These are phyloP conservation scores for Tuta absoluta DNA, from an alignment of 2,888 invertebrate species.

Conservation along the genomic window DNA sequence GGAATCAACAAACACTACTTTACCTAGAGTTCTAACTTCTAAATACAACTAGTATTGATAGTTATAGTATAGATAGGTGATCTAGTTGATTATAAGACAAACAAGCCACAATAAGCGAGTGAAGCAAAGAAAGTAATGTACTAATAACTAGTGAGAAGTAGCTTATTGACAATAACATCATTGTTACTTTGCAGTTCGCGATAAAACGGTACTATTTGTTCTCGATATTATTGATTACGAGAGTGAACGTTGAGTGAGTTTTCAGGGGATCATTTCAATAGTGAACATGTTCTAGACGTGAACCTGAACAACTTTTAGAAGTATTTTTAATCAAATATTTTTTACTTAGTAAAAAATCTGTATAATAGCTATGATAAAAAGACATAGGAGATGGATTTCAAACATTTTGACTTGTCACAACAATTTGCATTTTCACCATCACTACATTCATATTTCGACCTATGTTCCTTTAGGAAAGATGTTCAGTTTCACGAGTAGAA, in stretches of 20 bases:
- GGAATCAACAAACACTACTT: not conserved
- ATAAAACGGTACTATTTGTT: conserved; percentile 41
- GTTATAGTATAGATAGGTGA: no score
- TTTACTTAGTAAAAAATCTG: no score
- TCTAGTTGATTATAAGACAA: conserved; percentile 9
- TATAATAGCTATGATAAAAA: no score
- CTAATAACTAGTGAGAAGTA: conserved; percentile 32
- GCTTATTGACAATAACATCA: conserved; percentile 47
- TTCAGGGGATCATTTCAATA: not conserved
- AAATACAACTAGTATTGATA: not conserved
- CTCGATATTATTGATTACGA: conserved; percentile 35
- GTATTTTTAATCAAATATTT: no score
- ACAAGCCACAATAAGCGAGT: conserved; percentile 33
- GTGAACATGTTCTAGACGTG: no score
- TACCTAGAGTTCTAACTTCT: not conserved
- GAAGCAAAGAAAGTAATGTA: conserved; percentile 24
- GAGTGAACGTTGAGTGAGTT: conserved; percentile 26
- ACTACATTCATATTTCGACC: no score
- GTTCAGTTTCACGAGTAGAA: no score
- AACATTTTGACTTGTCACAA: no score
- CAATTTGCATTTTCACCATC: no score
- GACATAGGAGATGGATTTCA: no score
- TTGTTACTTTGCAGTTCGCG: conserved; percentile 47
- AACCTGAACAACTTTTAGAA: no score
- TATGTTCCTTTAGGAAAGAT: no score